Percentiles rank a stretch among this genome's conserved stretches.
These are phyloP conservation scores for Torymus aiolomorphi DNA, from an alignment of 2,888 invertebrate species.

Conservation along the genomic window DNA sequence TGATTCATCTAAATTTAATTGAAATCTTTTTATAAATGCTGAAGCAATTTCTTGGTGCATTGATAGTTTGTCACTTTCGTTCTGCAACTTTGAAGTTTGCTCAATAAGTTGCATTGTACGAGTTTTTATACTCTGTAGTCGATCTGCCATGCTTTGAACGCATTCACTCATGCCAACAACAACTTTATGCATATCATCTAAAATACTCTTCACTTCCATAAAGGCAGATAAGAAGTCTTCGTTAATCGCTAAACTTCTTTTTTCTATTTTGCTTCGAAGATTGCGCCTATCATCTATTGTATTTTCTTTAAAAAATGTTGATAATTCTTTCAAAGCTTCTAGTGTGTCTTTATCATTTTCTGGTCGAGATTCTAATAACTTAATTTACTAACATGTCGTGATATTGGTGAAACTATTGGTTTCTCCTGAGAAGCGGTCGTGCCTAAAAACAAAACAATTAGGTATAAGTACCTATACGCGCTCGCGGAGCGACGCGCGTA, in stretches of 20 bases:
- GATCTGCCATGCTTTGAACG: constrained; percentile 91
- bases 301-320: constrained; percentile 91
- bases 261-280: constrained; percentile 94
- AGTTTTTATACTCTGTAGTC: constrained; percentile 88
- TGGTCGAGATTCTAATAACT: constrained; percentile 71
- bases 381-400: constrained; percentile 71
- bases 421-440: too few relatives aligned
- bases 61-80: constrained; percentile 82
- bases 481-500: too few relatives aligned
- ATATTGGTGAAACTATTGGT: constrained; percentile 59
- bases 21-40: constrained; percentile 85
- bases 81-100: constrained; percentile 92
- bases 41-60: constrained; percentile 84
- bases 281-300: constrained; percentile 89
- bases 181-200: constrained; percentile 88
- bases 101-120: constrained; percentile 92
- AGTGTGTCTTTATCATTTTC: constrained; percentile 81
- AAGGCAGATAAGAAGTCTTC: constrained; percentile 87
- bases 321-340: constrained; percentile 91
- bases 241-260: constrained; percentile 90
- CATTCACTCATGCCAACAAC: constrained; percentile 88
- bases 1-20: constrained; percentile 87
- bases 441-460: too few relatives aligned
- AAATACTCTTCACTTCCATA: constrained; percentile 84
- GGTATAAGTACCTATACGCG: too few relatives aligned